phyloP scores from a whole-genome alignment of 2,797 vertebrate species.

The Buphagus erythrorhynchus region DNA sequence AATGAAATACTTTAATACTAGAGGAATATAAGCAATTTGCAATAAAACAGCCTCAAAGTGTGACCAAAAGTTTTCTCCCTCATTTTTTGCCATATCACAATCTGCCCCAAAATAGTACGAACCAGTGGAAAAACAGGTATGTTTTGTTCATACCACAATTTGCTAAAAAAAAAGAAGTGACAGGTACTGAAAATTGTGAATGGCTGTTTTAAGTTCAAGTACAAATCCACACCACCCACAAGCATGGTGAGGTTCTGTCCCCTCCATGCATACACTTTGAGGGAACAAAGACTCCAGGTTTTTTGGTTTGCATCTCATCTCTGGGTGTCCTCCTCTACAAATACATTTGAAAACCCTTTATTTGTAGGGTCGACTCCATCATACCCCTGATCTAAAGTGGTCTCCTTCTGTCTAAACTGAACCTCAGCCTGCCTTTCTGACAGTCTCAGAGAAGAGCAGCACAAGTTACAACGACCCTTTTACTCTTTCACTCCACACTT shows the following conservation, averaged over 20 bases:
- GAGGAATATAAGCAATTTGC: neutral
- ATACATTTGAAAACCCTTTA: neutral
- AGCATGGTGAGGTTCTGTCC: rapidly evolving
- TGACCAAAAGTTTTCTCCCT: neutral
- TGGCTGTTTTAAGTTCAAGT: neutral
- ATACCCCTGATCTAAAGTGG: neutral
- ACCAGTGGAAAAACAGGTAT: neutral
- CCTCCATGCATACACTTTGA: neutral
- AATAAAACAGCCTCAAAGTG: neutral
- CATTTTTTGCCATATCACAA: neutral
- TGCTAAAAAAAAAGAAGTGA: neutral
- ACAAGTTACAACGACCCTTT: neutral
- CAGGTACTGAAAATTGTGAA: neutral
- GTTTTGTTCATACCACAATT: neutral
- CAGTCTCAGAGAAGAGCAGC: neutral
- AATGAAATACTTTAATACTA: neutral
- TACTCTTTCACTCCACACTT: neutral
- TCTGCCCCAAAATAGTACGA: neutral
- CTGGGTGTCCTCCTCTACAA: neutral
- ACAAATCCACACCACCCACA: neutral
- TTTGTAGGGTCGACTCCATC: neutral
- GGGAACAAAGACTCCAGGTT: neutral
- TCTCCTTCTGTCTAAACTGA: neutral
- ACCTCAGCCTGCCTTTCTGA: neutral
- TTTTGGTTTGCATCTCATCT: neutral